Evolutionary conservation across 2,113 vertebrate species (phyloP).

Genomic region (Chloroceryle aenea): DNA sequence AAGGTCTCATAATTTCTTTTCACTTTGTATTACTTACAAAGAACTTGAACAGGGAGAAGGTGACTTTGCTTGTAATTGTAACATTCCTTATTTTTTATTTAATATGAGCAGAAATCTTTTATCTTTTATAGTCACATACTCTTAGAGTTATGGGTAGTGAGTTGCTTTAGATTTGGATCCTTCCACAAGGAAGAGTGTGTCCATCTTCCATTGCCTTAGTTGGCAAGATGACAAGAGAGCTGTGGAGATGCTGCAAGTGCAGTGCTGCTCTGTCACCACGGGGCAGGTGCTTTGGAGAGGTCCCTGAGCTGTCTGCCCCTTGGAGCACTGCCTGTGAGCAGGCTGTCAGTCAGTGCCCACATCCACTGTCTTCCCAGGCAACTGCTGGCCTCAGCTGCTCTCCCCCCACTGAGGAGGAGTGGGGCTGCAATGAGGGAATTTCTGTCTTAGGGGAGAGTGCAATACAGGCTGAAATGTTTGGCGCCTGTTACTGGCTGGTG

Average conservation of each 20-base stretch:
- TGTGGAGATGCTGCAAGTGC: neutral
- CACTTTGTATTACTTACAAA: neutral
- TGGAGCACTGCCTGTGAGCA: neutral
- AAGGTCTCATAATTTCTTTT: conserved; percentile 4
- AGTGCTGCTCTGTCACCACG: rapidly evolving
- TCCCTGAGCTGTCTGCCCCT: rapidly evolving
- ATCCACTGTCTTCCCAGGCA: neutral
- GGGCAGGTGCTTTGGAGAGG: neutral
- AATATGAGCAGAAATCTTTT: neutral
- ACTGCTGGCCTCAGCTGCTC: rapidly evolving
- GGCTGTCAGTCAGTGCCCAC: rapidly evolving
- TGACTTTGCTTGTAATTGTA: conserved; percentile 30
- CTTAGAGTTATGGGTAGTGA: neutral
- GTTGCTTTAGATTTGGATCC: neutral
- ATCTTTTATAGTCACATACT: neutral
- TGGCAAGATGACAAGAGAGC: neutral
- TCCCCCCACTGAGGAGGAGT: neutral
- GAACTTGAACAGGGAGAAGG: neutral
- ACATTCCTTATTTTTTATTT: neutral
- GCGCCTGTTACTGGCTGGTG: neutral
- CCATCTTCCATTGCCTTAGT: neutral
- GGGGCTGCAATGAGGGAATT: rapidly evolving
- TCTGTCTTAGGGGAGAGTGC: neutral
- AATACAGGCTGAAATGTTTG: neutral
- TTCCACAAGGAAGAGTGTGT: neutral